Evolutionary conservation across 2,888 invertebrate genomes (phyloP), one percentile per base, ranked within the genome.

Genomic region (Caenorhabditis imperialis): DNA sequence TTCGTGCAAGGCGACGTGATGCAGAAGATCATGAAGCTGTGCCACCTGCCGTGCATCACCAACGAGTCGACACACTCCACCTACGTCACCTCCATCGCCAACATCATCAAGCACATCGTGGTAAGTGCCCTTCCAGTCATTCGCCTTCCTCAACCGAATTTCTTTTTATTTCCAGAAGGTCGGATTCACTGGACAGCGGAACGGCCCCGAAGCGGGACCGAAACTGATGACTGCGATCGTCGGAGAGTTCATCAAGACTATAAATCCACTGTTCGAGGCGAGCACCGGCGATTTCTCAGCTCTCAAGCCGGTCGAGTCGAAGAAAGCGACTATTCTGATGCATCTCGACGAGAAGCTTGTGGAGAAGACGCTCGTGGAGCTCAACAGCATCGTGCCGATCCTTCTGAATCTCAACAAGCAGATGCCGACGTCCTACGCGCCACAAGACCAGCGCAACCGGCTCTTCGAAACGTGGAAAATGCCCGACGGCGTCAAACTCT

Each of bases 101-200:
- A 75, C 54, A 81, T 84, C 22, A 35, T 84, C 45, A 79, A 81
- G 42, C 71, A 62, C 18, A 63, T 79, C 37, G 55, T 80, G 63
- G 83, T 81, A 12, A 35, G 77, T 54, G 0, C n/a, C n/a, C n/a
- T n/a, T n/a, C n/a, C n/a, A n/a, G n/a, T n/a, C n/a, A n/a, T n/a
- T n/a, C n/a, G n/a, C n/a, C n/a, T n/a, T n/a, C n/a, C n/a, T 18
- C 23, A 20, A 20, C 20, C 20, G 7, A 12, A 45, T 18, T 8
- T 18, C 5, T 3, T 38, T 12, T 8, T n/a, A 33, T 10, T 69
- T 69, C 22, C 67, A 67, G 67, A 67, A 57, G 37, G 67, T 57
- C 35, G 67, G 57, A 27, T 67, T 57, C 48, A 54, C 55, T 27
- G 44, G 44, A 27, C 67, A 75, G 33, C 54, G 75, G 12, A 63